Evolutionary conservation across 2,113 vertebrate genomes (phyloP).

Genomic region (Delphinus delphis): DNA sequence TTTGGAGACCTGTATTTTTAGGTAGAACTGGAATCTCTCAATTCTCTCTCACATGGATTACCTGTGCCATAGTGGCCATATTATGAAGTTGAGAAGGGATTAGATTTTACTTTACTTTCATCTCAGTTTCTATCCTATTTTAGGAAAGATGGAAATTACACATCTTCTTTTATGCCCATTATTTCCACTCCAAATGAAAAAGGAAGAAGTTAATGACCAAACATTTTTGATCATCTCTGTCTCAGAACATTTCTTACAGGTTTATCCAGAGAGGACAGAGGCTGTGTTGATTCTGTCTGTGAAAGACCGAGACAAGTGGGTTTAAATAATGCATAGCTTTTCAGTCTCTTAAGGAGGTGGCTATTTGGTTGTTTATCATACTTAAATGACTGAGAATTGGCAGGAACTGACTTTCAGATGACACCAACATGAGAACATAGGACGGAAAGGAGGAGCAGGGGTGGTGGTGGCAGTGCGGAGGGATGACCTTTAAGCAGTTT

Average conservation of each 20-base stretch:
- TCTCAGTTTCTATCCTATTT: conserved; percentile 35
- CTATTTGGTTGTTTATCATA: background rate
- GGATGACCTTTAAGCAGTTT: background rate
- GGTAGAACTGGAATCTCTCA: background rate
- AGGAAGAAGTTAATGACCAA: conserved; percentile 13
- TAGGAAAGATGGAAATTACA: background rate
- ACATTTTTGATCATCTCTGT: background rate
- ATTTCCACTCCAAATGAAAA: background rate
- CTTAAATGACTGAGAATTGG: background rate
- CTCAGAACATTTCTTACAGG: background rate
- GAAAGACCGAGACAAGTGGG: conserved; percentile 6
- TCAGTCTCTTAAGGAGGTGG: background rate
- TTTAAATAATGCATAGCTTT: conserved; percentile 2
- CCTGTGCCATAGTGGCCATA: background rate
- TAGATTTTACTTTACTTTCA: background rate
- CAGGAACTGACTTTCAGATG: conserved; percentile 24
- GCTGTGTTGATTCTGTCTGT: background rate
- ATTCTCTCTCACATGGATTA: background rate
- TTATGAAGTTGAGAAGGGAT: background rate
- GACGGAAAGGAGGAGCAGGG: background rate
- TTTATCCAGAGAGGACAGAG: background rate
- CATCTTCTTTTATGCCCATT: conserved; percentile 3
- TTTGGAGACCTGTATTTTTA: conserved; percentile 26
- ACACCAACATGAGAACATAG: background rate
- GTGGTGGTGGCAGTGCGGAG: background rate